Base-by-base conservation (phyloP, 2,797 vertebrate species). In the Falco novaeseelandiae region DNA sequence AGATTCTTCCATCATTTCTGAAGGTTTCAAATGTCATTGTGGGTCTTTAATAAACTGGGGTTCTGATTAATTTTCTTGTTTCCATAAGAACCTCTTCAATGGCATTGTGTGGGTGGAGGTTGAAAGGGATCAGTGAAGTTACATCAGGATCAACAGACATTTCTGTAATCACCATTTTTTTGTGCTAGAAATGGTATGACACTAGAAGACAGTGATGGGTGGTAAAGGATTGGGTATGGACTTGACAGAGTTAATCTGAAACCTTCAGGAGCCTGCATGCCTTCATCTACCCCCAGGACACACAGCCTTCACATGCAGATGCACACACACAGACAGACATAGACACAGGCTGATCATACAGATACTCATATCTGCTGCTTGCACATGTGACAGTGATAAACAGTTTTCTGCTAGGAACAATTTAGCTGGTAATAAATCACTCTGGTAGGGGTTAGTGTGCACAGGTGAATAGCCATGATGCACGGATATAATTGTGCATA, bases 381-480 rank as follows among this genome's bases (percentile, higher is more conserved):
- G 85, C 74, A 84, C 22, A 49, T 93, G 89, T 97, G 98, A 97
- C 97, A 97, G 76, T 98, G 97, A 98, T 94, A 97, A 98, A 98
- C 94, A 96, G 78, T 92, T 86, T 96, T 96, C 62, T 96, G 95
- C 76, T 97, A 90, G 81, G 89, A 98, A 96, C 96, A 97, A 96
- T 97, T 97, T 82, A 96, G 70, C 52, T 79, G 55, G 86, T 92
- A 97, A 98, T 98, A 98, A 98, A 98, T 98, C 98, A 98, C 61
- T 66, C 58, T 22, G 61, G 83, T 92, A 59, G 78, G 52, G 80
- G 55, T 27, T 76, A 79, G 67, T 58, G 72, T 81, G 58, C 61
- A 78, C 82, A 95, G 87, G 79, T 93, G 91, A 95, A 83, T 71
- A 94, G 66, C 65, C 89, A 91, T 74, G 83, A 96, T 90, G 84